These are phyloP conservation scores for Squalus acanthias DNA, from an alignment of 2,797 vertebrate species.

Conservation along the genomic window DNA sequence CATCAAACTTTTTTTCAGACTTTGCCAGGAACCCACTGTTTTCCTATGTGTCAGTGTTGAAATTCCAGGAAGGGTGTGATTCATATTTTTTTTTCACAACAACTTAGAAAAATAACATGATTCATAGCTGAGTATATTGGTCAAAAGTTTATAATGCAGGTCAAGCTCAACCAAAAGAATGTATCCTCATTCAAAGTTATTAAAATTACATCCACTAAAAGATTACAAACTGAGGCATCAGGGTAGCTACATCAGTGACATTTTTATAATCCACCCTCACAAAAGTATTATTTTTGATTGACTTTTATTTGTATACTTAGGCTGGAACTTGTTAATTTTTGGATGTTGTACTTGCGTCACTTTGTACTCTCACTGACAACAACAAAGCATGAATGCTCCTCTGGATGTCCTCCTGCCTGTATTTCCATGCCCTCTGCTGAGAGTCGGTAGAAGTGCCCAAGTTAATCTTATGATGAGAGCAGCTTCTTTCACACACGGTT, in stretches of 20 bases:
- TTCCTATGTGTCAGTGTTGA: background rate
- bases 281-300: background rate
- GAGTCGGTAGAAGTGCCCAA: background rate
- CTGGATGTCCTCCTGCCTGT: background rate
- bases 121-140: background rate
- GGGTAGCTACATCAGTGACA: background rate
- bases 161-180: background rate
- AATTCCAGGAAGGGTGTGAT: constrained; percentile 36
- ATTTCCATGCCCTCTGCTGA: background rate
- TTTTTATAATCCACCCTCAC: background rate
- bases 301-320: background rate
- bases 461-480: background rate
- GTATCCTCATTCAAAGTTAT: background rate
- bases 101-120: constrained; percentile 23
- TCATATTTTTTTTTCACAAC: constrained; percentile 8
- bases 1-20: background rate
- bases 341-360: background rate
- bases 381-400: background rate
- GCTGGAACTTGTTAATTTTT: background rate
- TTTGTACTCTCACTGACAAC: background rate
- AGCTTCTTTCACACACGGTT: background rate
- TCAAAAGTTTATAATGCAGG: background rate
- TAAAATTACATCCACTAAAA: background rate
- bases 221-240: background rate
- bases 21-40: background rate